Base-by-base conservation (phyloP, 2,113 vertebrate species). In the Eurystomus gularis region DNA sequence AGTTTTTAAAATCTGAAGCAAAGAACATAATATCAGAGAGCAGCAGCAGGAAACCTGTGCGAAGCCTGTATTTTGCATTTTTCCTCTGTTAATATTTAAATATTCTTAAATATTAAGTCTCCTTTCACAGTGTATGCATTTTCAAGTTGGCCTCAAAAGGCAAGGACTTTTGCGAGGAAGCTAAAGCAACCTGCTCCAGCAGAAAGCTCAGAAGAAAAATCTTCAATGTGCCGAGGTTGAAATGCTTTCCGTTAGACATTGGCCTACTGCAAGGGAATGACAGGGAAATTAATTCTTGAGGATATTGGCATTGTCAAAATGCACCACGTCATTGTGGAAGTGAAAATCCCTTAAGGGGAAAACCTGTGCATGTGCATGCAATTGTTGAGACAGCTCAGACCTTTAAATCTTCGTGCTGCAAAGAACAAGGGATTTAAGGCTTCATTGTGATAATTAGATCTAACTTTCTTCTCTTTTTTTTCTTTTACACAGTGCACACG, bases 401-500 rank as follows among this genome's bases (percentile, higher is more conserved):
- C 19, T 93, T 80, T 83, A 60, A 82, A 60, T 89, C 18, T 60
- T 54, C 55, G 35, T 35, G 39, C 48, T 82, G 42, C 51, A 60
- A 83, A 68, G 69, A 75, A 9, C 16, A 84, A 75, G 48, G 26
- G 10, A 1, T 57, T 88, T 25, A n/a, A 85, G 37, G 7, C 24
- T 17, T 33, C 73, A 19, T 33, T 81, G 39, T 35, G n/a, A 55
- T 64, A 76, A 54, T 72, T 65, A 76, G n/a, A 83, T 88, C 57
- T 86, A 54, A 84, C n/a, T 82, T 95, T 76, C 17, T 91, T 84
- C 37, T 85, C 35, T 86, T 83, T 88, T 85, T 89, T 84, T 66
- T 86, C 17, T 28, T 62, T 40, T 54, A 48, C 57, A 37, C 98
- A 99, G 99, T 96, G 90, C 97, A 84, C 99, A 98, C 4, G 98